Evolutionary conservation across 2,888 invertebrate species (phyloP), one percentile per base, ranked within the genome.

Genomic region (Conchocele bisecta): DNA sequence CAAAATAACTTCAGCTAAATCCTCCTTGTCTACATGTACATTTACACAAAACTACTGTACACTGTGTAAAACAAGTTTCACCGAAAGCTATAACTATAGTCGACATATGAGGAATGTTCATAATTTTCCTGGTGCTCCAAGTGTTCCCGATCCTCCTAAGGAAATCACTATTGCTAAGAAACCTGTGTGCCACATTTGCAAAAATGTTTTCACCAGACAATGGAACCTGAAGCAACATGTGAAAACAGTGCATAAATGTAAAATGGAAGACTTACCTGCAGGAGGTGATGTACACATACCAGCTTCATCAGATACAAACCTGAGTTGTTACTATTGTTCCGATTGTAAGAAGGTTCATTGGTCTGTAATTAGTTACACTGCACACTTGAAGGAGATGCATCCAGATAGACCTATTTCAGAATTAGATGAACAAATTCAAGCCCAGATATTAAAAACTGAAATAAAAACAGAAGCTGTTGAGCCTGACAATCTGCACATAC

Each of bases 301-400:
- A n/a, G n/a, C n/a, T n/a, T n/a, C n/a, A n/a, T n/a, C n/a, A n/a
- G n/a, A n/a, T n/a, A n/a, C n/a, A n/a, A n/a, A n/a, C n/a, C n/a
- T n/a, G 53, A 67, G 60, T 20, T 67, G 67, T 31, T 28, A 53
- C 13, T 67, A 60, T 37, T 67, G 67, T 31, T 29, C 31, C 20
- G 60, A 67, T 11, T 67, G 67, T 48, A 53, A 42, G 4, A 42
- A 54, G 20, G 26, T 67, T 1, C 60, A 54, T 35, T 67, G 67
- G 67, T 54, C 41, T 26, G 44, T 54, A n/a, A 17, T 17, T 17
- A 29, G 46, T n/a, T 67, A 59, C 31, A 39, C 53, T 11, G 13
- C n/a, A 1, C 67, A 67, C 31, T 44, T 44, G 9, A 67, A 46
- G 31, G 13, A 17, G 13, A 24, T 28, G 11, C 67, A 67, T 24